These are phyloP conservation scores for Pristionchus exspectatus DNA, from an alignment of 2,888 invertebrate species.

Conservation along the genomic window DNA sequence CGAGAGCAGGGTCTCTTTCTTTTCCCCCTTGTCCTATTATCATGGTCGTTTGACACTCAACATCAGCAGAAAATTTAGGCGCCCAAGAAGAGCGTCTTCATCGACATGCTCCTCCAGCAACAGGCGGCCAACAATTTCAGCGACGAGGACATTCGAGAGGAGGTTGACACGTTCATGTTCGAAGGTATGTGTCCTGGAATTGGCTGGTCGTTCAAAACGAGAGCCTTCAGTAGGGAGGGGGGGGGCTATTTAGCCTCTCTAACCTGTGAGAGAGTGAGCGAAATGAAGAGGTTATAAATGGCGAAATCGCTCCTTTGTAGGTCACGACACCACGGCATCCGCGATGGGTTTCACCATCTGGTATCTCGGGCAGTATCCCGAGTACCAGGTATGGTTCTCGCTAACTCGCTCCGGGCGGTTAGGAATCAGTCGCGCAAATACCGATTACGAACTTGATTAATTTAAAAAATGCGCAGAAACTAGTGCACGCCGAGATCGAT, in stretches of 20 bases:
- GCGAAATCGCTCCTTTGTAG: too few species aligned
- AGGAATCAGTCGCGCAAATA: too few species aligned
- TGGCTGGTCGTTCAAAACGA: too few species aligned
- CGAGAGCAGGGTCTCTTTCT: background rate
- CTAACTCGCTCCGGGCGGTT: too few species aligned
- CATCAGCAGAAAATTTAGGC: too few species aligned
- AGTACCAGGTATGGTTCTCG: constrained; percentile 11
- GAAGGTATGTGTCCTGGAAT: background rate
- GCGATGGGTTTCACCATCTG: constrained; percentile 51
- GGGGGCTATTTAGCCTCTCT: too few species aligned
- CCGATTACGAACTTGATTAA: background rate
- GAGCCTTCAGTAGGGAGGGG: too few species aligned
- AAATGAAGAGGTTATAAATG: too few species aligned
- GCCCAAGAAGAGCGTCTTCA: constrained; percentile 24
- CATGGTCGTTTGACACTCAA: too few species aligned
- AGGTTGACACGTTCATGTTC: constrained; percentile 48
- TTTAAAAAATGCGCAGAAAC: background rate
- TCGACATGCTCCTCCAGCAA: constrained; percentile 23
- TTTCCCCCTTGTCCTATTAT: too few species aligned
- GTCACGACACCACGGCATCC: constrained; percentile 36
- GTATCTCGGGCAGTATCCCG: constrained; percentile 41
- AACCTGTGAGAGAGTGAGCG: too few species aligned
- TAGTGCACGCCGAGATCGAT: constrained; percentile 18
- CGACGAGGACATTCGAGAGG: constrained; percentile 45
- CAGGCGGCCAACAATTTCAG: background rate